Conservation (phyloP, 30 jellyfish, hydroid and myxozoan species). For the Aurelia aurita region DNA sequence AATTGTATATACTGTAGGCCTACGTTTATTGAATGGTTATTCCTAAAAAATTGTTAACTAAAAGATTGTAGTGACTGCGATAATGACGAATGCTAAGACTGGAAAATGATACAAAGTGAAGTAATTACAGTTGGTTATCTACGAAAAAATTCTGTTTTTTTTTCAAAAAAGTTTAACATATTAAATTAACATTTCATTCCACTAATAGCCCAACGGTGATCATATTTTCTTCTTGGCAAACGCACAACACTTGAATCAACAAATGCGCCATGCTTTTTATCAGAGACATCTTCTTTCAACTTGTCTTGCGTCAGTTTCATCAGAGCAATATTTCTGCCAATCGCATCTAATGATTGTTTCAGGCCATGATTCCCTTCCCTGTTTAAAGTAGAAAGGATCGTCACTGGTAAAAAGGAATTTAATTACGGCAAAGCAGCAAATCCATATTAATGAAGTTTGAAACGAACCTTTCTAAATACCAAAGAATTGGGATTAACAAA, state of each 20-base stretch:
- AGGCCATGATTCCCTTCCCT: constrained; percentile 95
- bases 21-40: too few species aligned
- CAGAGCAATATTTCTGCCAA: constrained; percentile 86
- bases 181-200: constrained; percentile 71
- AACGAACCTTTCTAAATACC: too few species aligned
- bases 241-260: constrained; percentile 96
- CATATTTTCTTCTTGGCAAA: constrained; percentile 84
- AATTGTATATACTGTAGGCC: too few species aligned
- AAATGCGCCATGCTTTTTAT: constrained; percentile 75
- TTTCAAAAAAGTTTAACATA: neutral
- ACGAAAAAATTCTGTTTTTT: too few species aligned
- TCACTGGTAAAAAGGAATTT: too few species aligned
- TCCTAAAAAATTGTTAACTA: too few species aligned
- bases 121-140: too few species aligned
- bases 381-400: neutral
- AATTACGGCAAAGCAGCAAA: too few species aligned
- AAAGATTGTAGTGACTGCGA: neutral
- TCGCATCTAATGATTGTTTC: constrained; percentile 88
- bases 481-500: too few species aligned
- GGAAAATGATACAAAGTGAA: too few species aligned
- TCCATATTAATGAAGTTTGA: too few species aligned
- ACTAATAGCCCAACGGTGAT: constrained; percentile 94
- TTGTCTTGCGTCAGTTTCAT: constrained; percentile 82
- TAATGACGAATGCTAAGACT: too few species aligned
- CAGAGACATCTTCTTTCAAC: constrained; percentile 77